Base-by-base conservation (phyloP, 2,113 vertebrate genomes). In the Ammospiza nelsoni region DNA sequence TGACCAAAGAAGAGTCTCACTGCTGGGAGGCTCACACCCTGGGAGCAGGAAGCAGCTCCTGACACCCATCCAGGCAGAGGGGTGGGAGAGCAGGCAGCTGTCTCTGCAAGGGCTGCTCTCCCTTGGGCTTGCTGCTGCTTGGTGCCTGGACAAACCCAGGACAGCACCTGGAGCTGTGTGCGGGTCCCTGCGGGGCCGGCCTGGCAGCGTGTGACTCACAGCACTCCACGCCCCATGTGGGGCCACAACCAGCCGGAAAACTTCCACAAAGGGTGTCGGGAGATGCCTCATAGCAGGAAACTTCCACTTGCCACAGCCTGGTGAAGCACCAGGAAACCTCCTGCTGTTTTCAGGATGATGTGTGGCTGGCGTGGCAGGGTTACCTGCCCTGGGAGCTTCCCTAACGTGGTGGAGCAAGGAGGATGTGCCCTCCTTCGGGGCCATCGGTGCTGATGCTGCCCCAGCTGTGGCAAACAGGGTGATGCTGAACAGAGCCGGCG, bases 271-370 rank as follows among this genome's bases (percentile, higher is more conserved):
- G 72, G 11, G 17, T 80, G 72, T 88, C 9, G 0, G 52, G 65
- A 90, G 69, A 78, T 94, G 87, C 77, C 80, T 96, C 84, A 90
- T 63, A 86, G 76, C 89, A 81, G 94, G 95, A 95, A 97, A 81
- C 84, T 84, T 94, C 92, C 52, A 1, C 72, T 74, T 84, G 76
- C 63, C 12, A 4, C 72, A 75, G 71, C 89, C 37, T 4, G 3
- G 68, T 90, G 88, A 83, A 86, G 94, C 68, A 88, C 72, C 6
- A 4, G 55, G 87, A 91, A 91, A 68, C 35, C 39, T 89, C 75
- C 66, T 11, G 8, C 11, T 74, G 63, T 63, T 83, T 83, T 59
- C 4, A 6, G 18, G 63, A 55, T 92, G 85, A 48, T 24, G 65
- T 67, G 82, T 5, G 25, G 33, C 71, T 72, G 69, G 85, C 5